Base-by-base conservation (phyloP, 2,113 vertebrate genomes). In the Cathartes aura region DNA sequence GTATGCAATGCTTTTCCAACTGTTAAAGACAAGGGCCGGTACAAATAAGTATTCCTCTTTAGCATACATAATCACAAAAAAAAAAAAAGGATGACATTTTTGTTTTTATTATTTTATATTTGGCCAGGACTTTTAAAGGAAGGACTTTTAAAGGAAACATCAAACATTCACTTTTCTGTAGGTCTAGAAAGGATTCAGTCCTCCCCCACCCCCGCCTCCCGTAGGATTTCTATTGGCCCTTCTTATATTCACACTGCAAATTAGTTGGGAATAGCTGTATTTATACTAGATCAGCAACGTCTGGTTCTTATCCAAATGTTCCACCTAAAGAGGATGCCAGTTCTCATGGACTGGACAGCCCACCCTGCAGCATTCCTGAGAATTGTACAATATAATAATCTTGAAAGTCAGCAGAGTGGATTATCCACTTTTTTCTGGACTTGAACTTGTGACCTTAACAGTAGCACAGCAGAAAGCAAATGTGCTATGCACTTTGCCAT, bases 391-490 rank as follows among this genome's bases (percentile, higher is more conserved):
- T 98, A 98, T 98, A 98, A 98, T 98, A 98, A 98, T 98, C 98
- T 98, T 98, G 98, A 98, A 98, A 98, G 98, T 98, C 98, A 98
- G 98, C 98, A 98, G 98, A 98, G 98, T 98, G 98, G 98, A 98
- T 98, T 98, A 98, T 97, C 98, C 98, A 97, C 98, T 98, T 98
- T 97, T 98, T 98, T 98, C 97, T 98, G 98, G 98, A 98, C 97
- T 98, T 98, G 98, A 98, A 98, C 98, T 98, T 98, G 97, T 98
- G 98, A 98, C 98, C 98, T 98, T 98, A 98, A 98, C 98, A 98
- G 98, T 99, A 99, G 98, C 98, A 96, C 98, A 98, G 98, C 98
- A 98, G 98, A 98, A 97, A 98, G 98, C 98, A 98, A 99, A 98
- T 82, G 98, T 98, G 97, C 98, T 98, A 96, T 97, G 98, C 98